Base-by-base conservation (phyloP, 2,113 vertebrate species). In the Desmodus rotundus region DNA sequence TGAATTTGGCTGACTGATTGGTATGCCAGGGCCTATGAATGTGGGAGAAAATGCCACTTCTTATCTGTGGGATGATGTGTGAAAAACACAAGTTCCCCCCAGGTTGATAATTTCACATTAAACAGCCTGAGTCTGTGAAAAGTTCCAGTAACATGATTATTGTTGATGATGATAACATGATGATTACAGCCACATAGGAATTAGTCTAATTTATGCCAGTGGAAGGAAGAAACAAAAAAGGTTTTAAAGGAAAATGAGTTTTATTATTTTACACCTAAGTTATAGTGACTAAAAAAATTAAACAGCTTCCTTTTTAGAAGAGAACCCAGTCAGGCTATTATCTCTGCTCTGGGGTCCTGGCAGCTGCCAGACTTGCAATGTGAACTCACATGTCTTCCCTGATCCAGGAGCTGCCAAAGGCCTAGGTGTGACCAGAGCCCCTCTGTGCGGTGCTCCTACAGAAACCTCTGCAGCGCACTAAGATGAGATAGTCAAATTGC, bases 261-360 rank as follows among this genome's bases (percentile, higher is more conserved):
- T 15, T 83, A 22, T 73, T 89, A 50, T 78, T 84, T 81, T 91
- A n/a, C 31, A 38, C 31, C 1, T 73, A 16, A 54, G 72, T 91
- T 74, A 45, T 15, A 24, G 47, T 92, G 91, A 95, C 87, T 86
- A 61, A 95, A 94, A 61, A 95, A 94, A 93, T 80, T 52, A 80
- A 76, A 31, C 58, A 80, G 26, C 43, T 89, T 89, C 43, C 31
- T 70, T 76, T 94, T 65, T 47, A 31, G 41, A 84, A 15, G 65
- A 73, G 47, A 58, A 58, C 45, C 31, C 24, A 8, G 36, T 73
- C 22, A 72, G 38, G 19, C 68, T 84, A 1, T 76, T 76, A 19
- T 38, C 88, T 87, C 13, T 43, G 50, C 31, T 58, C 38, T 31
- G 4, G 33, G 47, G 65, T 11, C 22, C 36, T 65, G 12, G 54